A percentile compares a stretch with the other conserved stretches of the same genome.
Evolutionary conservation across 2,797 vertebrate genomes (phyloP).

Genomic region (Halcyon badia): DNA sequence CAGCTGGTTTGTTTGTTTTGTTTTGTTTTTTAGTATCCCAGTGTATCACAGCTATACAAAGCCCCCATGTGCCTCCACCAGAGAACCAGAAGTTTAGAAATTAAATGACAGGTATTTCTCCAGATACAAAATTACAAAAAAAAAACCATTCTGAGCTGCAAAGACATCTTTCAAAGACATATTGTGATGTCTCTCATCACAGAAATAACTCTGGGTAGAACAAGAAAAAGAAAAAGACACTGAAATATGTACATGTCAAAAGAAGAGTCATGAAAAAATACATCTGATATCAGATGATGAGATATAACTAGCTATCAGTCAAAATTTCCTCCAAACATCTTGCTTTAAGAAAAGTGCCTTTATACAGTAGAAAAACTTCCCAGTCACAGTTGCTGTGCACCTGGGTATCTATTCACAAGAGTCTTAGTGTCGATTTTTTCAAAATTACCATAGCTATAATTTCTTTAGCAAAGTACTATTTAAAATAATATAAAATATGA

Average conservation of each 20-base stretch:
- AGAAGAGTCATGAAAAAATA: neutral
- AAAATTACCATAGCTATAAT: neutral
- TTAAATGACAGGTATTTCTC: constrained; percentile 17
- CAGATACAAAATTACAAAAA: neutral
- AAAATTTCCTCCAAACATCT: neutral
- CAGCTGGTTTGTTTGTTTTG: neutral
- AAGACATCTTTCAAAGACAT: neutral
- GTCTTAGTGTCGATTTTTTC: neutral
- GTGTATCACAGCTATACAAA: neutral
- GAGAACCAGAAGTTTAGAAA: constrained; percentile 23
- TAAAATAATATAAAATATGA: neutral
- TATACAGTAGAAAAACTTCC: neutral
- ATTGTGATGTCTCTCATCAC: neutral
- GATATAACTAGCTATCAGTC: neutral
- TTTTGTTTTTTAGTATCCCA: neutral
- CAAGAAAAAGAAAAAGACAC: neutral
- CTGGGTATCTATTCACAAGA: fast-evolving
- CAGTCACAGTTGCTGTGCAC: neutral
- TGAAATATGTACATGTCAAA: constrained; percentile 23
- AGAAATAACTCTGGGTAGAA: neutral
- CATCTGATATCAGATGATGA: neutral
- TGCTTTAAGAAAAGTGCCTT: neutral
- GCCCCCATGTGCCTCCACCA: neutral
- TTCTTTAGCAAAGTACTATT: neutral
- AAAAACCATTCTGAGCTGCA: neutral